These are phyloP conservation scores for Grallaria varia DNA, from an alignment of 2,113 vertebrate species.

Conservation along the genomic window DNA sequence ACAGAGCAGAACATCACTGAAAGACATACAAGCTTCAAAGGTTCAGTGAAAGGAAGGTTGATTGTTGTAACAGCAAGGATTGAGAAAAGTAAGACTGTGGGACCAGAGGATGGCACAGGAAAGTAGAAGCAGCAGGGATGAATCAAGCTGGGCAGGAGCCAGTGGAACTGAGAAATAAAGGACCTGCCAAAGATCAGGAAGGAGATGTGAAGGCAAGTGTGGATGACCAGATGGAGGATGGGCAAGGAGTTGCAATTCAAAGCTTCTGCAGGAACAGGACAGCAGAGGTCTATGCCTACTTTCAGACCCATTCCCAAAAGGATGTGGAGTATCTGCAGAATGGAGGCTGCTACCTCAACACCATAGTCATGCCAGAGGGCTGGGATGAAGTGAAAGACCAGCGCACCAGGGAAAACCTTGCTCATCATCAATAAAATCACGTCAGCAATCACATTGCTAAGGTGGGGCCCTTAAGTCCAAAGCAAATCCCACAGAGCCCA, in stretches of 20 bases:
- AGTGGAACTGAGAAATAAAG: background rate
- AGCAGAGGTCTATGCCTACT: background rate
- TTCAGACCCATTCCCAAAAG: background rate
- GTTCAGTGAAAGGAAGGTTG: background rate
- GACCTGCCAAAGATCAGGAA: background rate
- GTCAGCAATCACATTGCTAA: background rate
- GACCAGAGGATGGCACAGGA: background rate
- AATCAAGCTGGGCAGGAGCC: background rate
- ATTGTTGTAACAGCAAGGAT: background rate
- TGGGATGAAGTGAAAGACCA: background rate
- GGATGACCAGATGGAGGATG: background rate
- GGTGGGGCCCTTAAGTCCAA: background rate
- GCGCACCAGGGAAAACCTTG: rapidly evolving
- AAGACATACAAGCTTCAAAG: background rate
- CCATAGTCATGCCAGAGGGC: background rate
- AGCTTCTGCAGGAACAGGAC: background rate
- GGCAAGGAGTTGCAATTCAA: background rate
- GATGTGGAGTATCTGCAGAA: background rate
- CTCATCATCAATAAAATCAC: background rate
- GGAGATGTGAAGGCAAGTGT: background rate
- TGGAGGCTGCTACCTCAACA: background rate
- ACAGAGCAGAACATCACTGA: background rate
- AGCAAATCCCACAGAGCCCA: background rate
- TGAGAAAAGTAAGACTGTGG: background rate
- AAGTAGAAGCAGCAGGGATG: background rate